Base-by-base conservation (phyloP, 2,113 vertebrate genomes). In the Nansenia antarctica region DNA sequence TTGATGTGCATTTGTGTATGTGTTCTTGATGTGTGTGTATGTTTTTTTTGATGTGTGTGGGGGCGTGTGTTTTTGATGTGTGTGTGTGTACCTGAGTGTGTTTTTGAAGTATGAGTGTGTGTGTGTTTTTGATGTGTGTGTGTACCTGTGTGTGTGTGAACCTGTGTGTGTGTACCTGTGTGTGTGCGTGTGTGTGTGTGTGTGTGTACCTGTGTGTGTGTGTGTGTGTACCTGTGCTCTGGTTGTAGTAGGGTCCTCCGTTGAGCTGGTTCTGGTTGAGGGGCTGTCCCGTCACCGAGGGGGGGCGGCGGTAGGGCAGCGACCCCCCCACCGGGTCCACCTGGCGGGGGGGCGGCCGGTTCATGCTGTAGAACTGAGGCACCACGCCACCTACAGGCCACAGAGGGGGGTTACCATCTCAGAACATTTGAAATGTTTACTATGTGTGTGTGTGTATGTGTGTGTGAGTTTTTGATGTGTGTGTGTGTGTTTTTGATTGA, bases 321-420 rank as follows among this genome's bases (percentile, higher is more conserved):
- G 97, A 99, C 4, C 97, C 97, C 29, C 97, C 96, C 64, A 94
- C 94, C 80, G 95, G 93, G 0, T 94, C 91, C 0, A 92, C 94
- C 72, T 96, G 96, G 47, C 96, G 93, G 66, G 95, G 80, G 9
- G 85, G 94, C 65, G 96, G 96, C 31, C 97, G 93, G 81, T 98
- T 98, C 96, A 99, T 98, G 69, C 96, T 99, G 92, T 94, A 98
- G 92, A 99, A 99, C 89, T 98, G 96, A 74, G 96, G 94, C 11
- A 94, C 90, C 47, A 94, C 91, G 22, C 94, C 69, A 61, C 84
- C 86, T 87, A 9, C 8, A 14, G 15, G 54, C 27, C 24, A 27
- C 27, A 31, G 27, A 15, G 14, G 27, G 24, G 18, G 27, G 24
- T n/a, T 18, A 47, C 15, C 1, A 47, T 47, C 15, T 47, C 12